Base-by-base conservation (phyloP, 2,113 vertebrate species). In the Heliornis fulica region DNA sequence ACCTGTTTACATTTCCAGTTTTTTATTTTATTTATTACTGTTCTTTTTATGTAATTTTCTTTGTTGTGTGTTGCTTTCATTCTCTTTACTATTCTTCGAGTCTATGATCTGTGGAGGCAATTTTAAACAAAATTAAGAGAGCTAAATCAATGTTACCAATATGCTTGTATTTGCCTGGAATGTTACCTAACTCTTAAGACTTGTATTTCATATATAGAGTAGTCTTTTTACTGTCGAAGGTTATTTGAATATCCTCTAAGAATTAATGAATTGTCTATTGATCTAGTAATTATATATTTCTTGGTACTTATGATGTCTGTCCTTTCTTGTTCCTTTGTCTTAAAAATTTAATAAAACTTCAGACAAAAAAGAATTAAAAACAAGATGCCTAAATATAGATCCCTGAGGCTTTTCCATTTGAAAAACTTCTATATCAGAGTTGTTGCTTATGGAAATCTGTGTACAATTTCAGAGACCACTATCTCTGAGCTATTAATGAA, bases 101-200 rank as follows among this genome's bases (percentile, higher is more conserved):
- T 83, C 82, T 81, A 18, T 84, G 93, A 95, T 95, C 38, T 93
- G 90, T 96, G 72, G 72, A 90, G 43, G 75, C 86, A 95, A 96
- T 96, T 95, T 95, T 93, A 79, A 92, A 90, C 60, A 75, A 95
- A 96, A 93, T 95, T 96, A 96, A 93, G 90, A 83, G 43, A 88
- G 60, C 41, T 96, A 95, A 96, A 97, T 97, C 88, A 95, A 92
- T 82, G 68, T 90, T 89, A 83, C 79, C 71, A 93, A 78, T 87
- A 54, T 71, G 19, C 38, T 74, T 78, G 40, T 80, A 86, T 95
- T 96, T 92, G 51, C 15, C 57, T 94, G 48, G 68, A 93, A 93
- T 92, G 51, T 64, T 92, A 96, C 93, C 88, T 81, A 70, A 86
- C 38, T 86, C 15, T 50, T 92, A 92, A 92, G 82, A 74, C 91